Evolutionary conservation across 1,140 invertebrate species (phyloP).

Genomic region (Bombus sibiricus): DNA sequence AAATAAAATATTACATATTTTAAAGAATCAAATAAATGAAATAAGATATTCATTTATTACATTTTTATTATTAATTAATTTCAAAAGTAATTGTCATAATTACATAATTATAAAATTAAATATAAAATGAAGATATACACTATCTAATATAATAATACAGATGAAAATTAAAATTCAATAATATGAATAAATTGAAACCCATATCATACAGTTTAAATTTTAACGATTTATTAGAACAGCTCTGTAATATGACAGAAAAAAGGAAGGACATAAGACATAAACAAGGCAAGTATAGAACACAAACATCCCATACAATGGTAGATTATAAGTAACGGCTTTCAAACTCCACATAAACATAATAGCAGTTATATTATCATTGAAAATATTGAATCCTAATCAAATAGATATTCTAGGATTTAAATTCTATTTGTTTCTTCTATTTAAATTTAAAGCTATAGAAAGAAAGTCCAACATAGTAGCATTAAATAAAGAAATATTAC

Average conservation of each 20-base stretch:
- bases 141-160: background rate
- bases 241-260: constrained; percentile 37
- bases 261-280: constrained; percentile 54
- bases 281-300: constrained; percentile 48
- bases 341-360: constrained; percentile 26
- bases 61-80: background rate
- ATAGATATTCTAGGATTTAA: background rate
- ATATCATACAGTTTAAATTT: constrained; percentile 32
- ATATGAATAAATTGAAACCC: background rate
- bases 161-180: background rate
- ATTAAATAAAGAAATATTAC: background rate
- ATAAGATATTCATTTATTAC: background rate
- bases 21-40: background rate
- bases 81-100: background rate
- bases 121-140: constrained; percentile 13
- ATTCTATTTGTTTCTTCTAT: background rate
- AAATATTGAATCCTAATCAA: constrained; percentile 11
- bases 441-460: background rate
- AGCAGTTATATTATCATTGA: constrained; percentile 13
- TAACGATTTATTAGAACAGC: constrained; percentile 39
- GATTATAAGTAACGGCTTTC: constrained; percentile 23
- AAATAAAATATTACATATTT: constrained; percentile 21
- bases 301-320: constrained; percentile 54
- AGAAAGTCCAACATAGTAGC: background rate
- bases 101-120: background rate